phyloP scores from a whole-genome alignment of 2,113 vertebrate species.

The Podocnemis expansa region DNA sequence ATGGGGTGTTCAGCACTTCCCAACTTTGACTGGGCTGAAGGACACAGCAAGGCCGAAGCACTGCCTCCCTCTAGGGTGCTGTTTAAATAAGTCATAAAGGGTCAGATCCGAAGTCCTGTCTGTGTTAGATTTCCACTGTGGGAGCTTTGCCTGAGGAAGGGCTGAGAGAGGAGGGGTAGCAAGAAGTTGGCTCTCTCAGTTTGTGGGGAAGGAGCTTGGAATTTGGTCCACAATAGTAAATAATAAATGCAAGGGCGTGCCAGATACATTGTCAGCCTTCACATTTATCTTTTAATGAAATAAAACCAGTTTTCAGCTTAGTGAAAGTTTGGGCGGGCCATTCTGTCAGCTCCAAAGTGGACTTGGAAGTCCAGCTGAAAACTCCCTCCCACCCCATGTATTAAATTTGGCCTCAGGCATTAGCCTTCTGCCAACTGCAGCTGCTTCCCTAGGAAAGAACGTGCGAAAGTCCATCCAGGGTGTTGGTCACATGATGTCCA shows the following conservation, averaged over 20 bases:
- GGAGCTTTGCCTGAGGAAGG: not conserved
- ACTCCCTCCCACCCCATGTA: not conserved
- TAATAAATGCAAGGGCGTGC: not conserved
- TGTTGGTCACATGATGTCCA: slow-evolving; percentile 97
- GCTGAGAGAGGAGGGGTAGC: accelerated
- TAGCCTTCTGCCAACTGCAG: not conserved
- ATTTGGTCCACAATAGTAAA: not conserved
- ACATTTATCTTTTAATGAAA: not conserved
- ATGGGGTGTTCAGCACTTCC: not conserved
- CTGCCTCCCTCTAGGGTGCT: no score
- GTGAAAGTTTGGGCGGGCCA: not conserved
- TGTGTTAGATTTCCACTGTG: accelerated
- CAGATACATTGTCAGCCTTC: not conserved
- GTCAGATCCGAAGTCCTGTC: no score
- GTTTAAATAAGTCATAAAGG: no score
- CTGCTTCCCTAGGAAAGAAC: slow-evolving; percentile 83
- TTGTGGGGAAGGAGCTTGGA: not conserved
- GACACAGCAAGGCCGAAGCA: no score
- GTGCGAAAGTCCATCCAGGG: slow-evolving; percentile 95
- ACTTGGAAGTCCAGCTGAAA: not conserved
- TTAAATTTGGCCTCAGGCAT: not conserved
- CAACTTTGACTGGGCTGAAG: not conserved
- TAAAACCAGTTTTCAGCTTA: not conserved
- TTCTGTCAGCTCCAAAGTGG: not conserved
- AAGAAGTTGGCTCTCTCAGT: not conserved